Conservation (phyloP, 1,140 invertebrate genomes). For the Bradynema listronoti region DNA sequence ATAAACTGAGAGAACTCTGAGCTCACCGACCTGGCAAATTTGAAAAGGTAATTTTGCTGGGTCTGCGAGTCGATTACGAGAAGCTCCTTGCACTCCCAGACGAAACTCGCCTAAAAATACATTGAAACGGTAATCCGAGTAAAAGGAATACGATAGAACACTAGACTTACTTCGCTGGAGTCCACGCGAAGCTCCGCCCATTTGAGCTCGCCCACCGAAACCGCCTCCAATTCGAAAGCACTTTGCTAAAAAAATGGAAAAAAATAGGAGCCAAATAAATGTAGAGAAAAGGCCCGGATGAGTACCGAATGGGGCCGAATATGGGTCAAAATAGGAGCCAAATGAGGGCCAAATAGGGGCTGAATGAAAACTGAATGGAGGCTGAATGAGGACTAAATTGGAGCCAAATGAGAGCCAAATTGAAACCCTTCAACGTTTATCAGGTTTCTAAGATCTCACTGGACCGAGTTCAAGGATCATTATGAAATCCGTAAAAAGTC, state of each 20-base stretch:
- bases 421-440: too few species aligned
- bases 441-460: background rate
- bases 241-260: conserved; percentile 18
- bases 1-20: too few species aligned
- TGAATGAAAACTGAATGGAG: too few species aligned
- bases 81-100: conserved; percentile 38
- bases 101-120: conserved; percentile 13
- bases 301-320: too few species aligned
- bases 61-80: conserved; percentile 29
- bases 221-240: conserved; percentile 41
- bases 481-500: conserved; percentile 19
- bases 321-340: too few species aligned
- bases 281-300: too few species aligned
- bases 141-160: background rate
- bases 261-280: background rate
- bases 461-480: background rate
- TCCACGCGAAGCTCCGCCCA: conserved; percentile 32
- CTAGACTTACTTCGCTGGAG: conserved; percentile 6
- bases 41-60: conserved; percentile 23
- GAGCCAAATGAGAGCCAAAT: too few species aligned
- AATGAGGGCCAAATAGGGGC: too few species aligned
- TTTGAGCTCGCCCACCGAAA: conserved; percentile 36
- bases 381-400: too few species aligned
- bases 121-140: background rate
- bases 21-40: conserved; percentile 37